These are phyloP conservation scores for Chamaedrilus cognettii DNA, from an alignment of 2,888 invertebrate species.

Conservation along the genomic window DNA sequence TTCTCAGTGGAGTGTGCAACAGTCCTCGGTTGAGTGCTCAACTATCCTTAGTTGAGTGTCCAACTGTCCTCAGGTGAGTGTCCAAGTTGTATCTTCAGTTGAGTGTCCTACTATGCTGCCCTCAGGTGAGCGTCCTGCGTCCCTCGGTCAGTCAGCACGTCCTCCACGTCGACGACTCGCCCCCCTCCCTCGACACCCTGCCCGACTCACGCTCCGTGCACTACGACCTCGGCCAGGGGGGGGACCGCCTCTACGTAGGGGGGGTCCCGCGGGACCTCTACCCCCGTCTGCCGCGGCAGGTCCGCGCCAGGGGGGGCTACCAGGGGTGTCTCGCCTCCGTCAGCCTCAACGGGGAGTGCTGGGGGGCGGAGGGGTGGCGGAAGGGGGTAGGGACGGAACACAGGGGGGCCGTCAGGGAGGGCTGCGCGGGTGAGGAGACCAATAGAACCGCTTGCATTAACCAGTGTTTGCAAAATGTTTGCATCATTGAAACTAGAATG, in stretches of 20 bases:
- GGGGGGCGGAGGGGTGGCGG: conserved; percentile 38
- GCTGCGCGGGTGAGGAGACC: conserved; percentile 29
- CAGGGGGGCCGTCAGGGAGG: conserved; percentile 3
- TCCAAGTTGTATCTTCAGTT: too few relatives aligned
- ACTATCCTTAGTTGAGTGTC: too few relatives aligned
- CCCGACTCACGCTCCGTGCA: conserved; percentile 61
- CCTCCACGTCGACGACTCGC: conserved; percentile 80
- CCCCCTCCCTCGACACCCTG: conserved; percentile 45
- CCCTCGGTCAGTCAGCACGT: conserved; percentile 86
- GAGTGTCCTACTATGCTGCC: too few relatives aligned
- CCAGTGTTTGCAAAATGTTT: too few relatives aligned
- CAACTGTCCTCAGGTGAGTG: too few relatives aligned
- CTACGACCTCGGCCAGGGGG: conserved; percentile 82
- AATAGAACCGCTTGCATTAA: too few relatives aligned
- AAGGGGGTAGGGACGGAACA: conserved; percentile 3
- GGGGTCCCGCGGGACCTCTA: neutral
- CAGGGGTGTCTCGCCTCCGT: conserved; percentile 92
- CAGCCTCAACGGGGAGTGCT: conserved; percentile 80
- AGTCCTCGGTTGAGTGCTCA: too few relatives aligned
- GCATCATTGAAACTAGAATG: too few relatives aligned
- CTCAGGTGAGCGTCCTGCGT: conserved; percentile 65
- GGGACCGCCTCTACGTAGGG: conserved; percentile 28
- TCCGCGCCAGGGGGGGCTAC: conserved; percentile 82
- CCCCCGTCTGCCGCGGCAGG: conserved; percentile 71
- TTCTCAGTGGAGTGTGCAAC: too few relatives aligned